Base-by-base conservation (phyloP, 2,797 vertebrate genomes). In the Protonibea diacanthus region DNA sequence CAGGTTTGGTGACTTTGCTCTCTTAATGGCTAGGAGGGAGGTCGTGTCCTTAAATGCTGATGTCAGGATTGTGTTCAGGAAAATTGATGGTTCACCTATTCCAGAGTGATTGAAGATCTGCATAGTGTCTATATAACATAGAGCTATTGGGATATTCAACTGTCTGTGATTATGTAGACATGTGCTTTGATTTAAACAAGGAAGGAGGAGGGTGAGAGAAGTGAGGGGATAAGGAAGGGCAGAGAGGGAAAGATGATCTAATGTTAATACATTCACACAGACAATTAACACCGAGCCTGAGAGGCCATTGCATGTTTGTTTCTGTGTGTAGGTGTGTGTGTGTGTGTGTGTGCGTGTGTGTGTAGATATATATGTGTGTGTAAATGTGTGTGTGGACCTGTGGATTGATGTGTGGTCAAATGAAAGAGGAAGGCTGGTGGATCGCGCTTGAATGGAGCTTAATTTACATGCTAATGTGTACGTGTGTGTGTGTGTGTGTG, bases 391-490 rank as follows among this genome's bases (percentile, higher is more conserved):
- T 56, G 21, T 65, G 64, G 14, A 78, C 58, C 58, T 76, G 71
- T 82, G 75, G 88, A 89, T 89, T 91, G 84, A 90, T 84, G 66
- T 87, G 81, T 86, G 76, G 78, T 89, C 80, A 89, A 90, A 92
- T 89, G 74, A 90, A 86, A 87, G 80, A 84, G 60, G 89, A 92
- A 87, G 83, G 88, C 78, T 88, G 78, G 64, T 69, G 76, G 72
- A 88, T 69, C 64, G 74, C 74, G 85, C 86, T 89, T 90, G 88
- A 90, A 88, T 87, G 83, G 83, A 92, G 83, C 88, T 90, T 89
- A 88, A 92, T 90, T 92, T 92, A 87, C 90, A 92, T 92, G 89
- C 89, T 90, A 92, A 92, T 91, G 66, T 72, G 53, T 23, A 47
- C 74, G 67, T 65, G 67, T 60, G 72, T 53, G 62, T 71, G 76